Base-by-base conservation (phyloP, 2,888 invertebrate genomes). In the Pristionchus exspectatus region DNA sequence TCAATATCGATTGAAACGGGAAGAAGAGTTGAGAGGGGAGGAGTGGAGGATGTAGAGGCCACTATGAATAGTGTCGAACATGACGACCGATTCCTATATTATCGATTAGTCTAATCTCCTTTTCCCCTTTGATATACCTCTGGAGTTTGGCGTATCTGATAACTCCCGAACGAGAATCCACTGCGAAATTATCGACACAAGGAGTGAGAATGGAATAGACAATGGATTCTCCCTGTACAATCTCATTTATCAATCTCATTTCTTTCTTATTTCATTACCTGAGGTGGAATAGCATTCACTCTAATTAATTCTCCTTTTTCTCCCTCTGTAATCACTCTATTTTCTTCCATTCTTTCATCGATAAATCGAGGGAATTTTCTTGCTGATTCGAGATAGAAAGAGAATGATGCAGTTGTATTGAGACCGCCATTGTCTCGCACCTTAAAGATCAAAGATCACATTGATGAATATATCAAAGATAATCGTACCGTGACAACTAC, bases 21-120 rank as follows among this genome's bases (percentile, higher is more conserved):
- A n/a, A 90, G 90, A 77, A 92, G 90, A 2, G 89, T 77, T 38
- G 91, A 89, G 7, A 91, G 88, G 0, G 92, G 91, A 21, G 92
- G 91, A 56, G 85, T 90, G n/a, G 91, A 90, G 12, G 88, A 21
- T 24, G 88, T 88, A 9, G 88, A 59, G 14, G 88, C 77, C 2
- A 88, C 88, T 7, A 88, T 30, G 81, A 88, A 88, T 2, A 81
- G 44, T 77, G 88, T 18, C 1, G 54, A 87, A 72, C 87, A 87
- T 4, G n/a, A 21, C 1, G 54, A 14, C 5, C 54, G 30, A 50
- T 54, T 27, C 33, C 87, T 87, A 27, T 50, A 72, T 18, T 18
- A 44, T 66, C 30, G 0, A 72, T 54, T 44, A 66, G 63, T 86
- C 38, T 21, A 14, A 18, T 27, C 4, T 86, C 86, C 27, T n/a